A percentile compares a stretch with the other conserved stretches of the same genome.
These are phyloP conservation scores for Luidia sarsii DNA, from an alignment of 53 echinoderm and acorn worm species.

Conservation along the genomic window DNA sequence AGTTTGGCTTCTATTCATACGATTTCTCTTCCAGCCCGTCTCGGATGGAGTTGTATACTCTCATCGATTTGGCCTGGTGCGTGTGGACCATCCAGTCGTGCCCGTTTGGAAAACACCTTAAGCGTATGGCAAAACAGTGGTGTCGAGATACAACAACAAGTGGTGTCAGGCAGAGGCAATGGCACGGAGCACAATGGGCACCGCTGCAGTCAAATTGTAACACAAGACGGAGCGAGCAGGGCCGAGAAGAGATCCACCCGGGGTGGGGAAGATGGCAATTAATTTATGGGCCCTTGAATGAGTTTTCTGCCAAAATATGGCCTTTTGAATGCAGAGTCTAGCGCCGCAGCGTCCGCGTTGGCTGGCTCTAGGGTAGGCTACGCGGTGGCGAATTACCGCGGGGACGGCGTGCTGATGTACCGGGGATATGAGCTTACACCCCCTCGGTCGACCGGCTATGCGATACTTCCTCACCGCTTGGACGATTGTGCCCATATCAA, in stretches of 20 bases:
- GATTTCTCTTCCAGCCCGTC: no score
- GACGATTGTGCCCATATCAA: conserved; percentile 47
- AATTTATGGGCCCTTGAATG: conserved; percentile 55
- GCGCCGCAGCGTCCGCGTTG: background rate
- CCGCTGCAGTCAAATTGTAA: conserved; percentile 32
- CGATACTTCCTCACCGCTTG: conserved; percentile 44
- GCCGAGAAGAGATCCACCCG: conserved; percentile 30
- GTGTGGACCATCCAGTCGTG: no score
- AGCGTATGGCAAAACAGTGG: conserved; percentile 44
- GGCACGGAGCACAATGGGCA: conserved; percentile 24
- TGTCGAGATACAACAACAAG: conserved; percentile 41
- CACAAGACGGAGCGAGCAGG: conserved; percentile 28
- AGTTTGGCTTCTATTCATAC: no score
- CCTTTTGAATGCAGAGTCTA: conserved; percentile 16
- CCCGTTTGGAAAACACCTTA: conserved; percentile 42
- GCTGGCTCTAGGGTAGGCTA: conserved; percentile 21
- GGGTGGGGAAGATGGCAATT: conserved; percentile 54
- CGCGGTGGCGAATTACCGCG: background rate
- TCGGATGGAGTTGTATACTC: no score
- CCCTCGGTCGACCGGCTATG: conserved; percentile 28
- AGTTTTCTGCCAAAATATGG: conserved; percentile 18
- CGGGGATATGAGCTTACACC: conserved; percentile 54
- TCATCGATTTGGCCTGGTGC: no score
- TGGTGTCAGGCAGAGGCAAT: conserved; percentile 9
- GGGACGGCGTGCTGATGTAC: conserved; percentile 2